Conservation (phyloP, 1,140 invertebrate species). For the Sminthurides bifidus region DNA sequence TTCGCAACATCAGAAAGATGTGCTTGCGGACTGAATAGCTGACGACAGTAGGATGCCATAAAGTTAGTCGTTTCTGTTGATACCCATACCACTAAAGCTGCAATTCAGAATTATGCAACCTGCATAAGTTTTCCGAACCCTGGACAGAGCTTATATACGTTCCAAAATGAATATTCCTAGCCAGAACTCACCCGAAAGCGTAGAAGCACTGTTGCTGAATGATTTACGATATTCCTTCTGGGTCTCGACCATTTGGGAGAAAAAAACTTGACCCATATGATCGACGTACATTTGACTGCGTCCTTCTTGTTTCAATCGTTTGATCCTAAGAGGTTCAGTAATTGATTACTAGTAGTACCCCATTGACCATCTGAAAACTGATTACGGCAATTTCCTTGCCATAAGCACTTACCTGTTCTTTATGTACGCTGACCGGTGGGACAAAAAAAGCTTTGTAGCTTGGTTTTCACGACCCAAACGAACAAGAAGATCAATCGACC, state of each 20-base stretch:
- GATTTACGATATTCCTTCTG: conserved; percentile 70
- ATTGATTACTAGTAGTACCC: background rate
- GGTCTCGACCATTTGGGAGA: conserved; percentile 75
- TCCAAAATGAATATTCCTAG: background rate
- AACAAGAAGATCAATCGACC: conserved; percentile 76
- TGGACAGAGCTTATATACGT: background rate
- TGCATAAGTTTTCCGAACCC: background rate
- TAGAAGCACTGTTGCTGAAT: conserved; percentile 60
- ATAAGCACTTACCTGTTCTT: conserved; percentile 24
- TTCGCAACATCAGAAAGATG: conserved; percentile 69
- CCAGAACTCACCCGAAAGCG: conserved; percentile 49
- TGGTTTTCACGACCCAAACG: conserved; percentile 57
- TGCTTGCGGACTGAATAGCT: conserved; percentile 84
- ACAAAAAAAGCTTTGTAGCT: conserved; percentile 27
- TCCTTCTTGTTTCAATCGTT: conserved; percentile 76
- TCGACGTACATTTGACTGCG: conserved; percentile 72
- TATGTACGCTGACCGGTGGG: conserved; percentile 28
- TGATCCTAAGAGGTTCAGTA: conserved; percentile 40
- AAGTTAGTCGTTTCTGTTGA: conserved; percentile 69
- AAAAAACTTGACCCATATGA: conserved; percentile 73
- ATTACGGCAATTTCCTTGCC: background rate
- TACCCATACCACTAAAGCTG: conserved; percentile 82
- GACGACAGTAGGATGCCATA: conserved; percentile 70
- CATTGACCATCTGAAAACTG: background rate
- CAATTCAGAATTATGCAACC: conserved; percentile 30